A percentile compares a stretch with the other conserved stretches of the same genome.
Evolutionary conservation across 2,113 vertebrate genomes (phyloP).

Genomic region (Tetrax tetrax): DNA sequence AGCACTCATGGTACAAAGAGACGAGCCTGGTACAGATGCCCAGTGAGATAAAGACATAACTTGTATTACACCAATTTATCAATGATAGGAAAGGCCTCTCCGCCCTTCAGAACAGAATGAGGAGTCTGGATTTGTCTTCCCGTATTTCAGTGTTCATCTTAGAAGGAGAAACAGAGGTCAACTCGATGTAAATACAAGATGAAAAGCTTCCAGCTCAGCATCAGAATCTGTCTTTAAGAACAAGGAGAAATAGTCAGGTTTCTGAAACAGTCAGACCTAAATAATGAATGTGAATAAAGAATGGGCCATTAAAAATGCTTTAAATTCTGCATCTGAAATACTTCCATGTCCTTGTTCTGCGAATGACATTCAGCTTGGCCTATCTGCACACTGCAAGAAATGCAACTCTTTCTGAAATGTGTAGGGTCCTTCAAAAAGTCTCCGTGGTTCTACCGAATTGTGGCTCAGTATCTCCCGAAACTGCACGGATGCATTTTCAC

Average conservation of each 20-base stretch:
- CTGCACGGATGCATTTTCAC: not conserved
- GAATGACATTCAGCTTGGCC: not conserved
- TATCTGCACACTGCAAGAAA: not conserved
- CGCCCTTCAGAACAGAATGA: not conserved
- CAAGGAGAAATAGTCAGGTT: not conserved
- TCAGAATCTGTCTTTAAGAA: not conserved
- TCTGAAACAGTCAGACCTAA: constrained; percentile 22
- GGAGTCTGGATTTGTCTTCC: not conserved
- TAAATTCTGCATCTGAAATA: constrained; percentile 38
- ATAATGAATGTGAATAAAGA: constrained; percentile 52
- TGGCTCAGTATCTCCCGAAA: not conserved
- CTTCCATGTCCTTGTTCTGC: not conserved
- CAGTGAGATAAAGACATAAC: not conserved
- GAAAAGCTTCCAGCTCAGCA: constrained; percentile 2
- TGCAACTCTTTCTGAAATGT: not conserved
- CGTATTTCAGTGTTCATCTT: not conserved
- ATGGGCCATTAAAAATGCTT: constrained; percentile 21
- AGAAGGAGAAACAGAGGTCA: not conserved
- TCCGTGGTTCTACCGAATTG: not conserved
- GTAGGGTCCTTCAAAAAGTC: not conserved
- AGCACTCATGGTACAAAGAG: not conserved
- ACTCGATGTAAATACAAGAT: not conserved
- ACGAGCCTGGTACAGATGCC: not conserved
- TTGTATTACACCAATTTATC: not conserved
- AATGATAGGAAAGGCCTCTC: not conserved